Evolutionary conservation across 2,888 invertebrate genomes (phyloP), one percentile per base, ranked within the genome.

Genomic region (Tetramorium bicarinatum): DNA sequence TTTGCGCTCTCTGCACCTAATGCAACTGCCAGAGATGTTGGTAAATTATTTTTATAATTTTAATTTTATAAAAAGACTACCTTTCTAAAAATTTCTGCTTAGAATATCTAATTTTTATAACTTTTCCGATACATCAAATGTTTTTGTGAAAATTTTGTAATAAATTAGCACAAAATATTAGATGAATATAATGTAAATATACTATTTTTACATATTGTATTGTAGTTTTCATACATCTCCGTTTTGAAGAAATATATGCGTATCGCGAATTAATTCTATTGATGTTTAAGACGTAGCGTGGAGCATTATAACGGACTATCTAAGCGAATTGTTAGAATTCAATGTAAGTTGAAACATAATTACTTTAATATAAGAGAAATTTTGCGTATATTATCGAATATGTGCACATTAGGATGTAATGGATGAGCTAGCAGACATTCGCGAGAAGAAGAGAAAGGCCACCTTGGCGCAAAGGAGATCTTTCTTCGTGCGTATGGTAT

Each of bases 401-500:
- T 79, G 47, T 79, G 13, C 8, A 38, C 4, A 13, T 38, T 88
- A 96, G 96, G 96, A 96, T 91, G 95, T 95, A 49, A 95, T 96
- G 95, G 98, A 98, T 91, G 97, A 97, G 90, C 95, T 98, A 59
- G 97, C 97, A 90, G 97, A 97, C 87, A 97, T 97, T 83, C 95
- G 97, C 64, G 96, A 97, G 90, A 96, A 97, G 83, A 97, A 97
- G 94, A 96, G 97, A 93, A 97, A 97, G 91, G 97, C 98, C 82
- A 97, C 97, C 7, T 95, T 99, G 93, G 98, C 98, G 11, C 97
- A 98, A 95, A 98, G 99, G 95, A 96, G 99, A 76, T 98, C 99
- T 18, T 99, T 99, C 96, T 99, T 99, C 95, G 99, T 99, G 82
- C 97, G 99, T 72, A 99, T 99, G 99, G 99, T 99, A 87, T 98